Evolutionary conservation across 1,140 invertebrate genomes (phyloP), one percentile per base, ranked within the genome.

Genomic region (fruit fly (Drosophila melanogaster)): DNA sequence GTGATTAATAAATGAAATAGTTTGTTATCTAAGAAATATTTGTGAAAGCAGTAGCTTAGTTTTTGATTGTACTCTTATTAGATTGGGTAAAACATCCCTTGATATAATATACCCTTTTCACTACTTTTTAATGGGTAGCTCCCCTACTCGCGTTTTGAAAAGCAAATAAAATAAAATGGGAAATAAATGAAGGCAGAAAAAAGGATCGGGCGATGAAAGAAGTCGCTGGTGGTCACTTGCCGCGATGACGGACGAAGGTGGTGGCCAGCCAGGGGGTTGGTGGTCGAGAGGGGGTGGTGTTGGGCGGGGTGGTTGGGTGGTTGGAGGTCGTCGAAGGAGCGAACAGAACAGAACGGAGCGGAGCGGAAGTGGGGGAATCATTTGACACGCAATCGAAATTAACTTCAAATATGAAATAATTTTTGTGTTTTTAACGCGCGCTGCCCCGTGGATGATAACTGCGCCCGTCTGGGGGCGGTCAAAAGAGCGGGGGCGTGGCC

Each of bases 331-430:
- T 0, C 49, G 15, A 2, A 17, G 35, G 26, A 12, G 30, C 30
- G 30, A 30, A 30, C 30, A 30, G 26, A 30, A 30, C 26, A 1
- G 26, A 30, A 1, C 26, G 1, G 26, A 30, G 7, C 7, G 7
- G 26, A 14, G 49, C n/a, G n/a, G 49, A 30, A n/a, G 41, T 17
- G 60, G 41, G 19, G 24, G 15, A 57, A 58, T 51, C 49, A 65
- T 71, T 81, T 60, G 83, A 86, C 86, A 90, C 87, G 86, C 86
- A 90, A 90, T 90, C 86, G 81, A 90, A 90, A 90, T 90, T 90
- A 90, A 90, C 86, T 90, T 90, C 81, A 84, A 90, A 90, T 90
- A 90, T 86, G 79, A 90, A 90, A 90, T 90, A 90, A 90, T 90
- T 90, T 90, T 79, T 79, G 56, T 90, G 64, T 81, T 86, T 90